A percentile compares a stretch with the other conserved stretches of the same genome.
Conservation (phyloP, 2,113 vertebrate species). For the Aplodontia rufa region DNA sequence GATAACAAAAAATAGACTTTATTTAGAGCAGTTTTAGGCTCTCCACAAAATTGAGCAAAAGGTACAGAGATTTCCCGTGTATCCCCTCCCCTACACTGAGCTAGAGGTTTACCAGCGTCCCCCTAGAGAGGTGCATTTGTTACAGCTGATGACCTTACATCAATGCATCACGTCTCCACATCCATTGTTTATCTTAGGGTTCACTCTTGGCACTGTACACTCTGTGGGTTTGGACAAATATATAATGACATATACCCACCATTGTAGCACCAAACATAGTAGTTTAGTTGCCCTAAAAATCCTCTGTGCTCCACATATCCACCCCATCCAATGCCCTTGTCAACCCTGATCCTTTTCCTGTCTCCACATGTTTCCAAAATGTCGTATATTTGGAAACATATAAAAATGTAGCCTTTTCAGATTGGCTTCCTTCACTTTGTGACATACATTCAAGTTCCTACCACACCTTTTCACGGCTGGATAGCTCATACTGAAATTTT, state of each 20-base stretch:
- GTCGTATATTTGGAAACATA: neutral
- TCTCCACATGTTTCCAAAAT: neutral
- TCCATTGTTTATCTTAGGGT: too few species aligned
- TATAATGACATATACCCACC: neutral
- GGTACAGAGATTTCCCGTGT: neutral
- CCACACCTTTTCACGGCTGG: neutral
- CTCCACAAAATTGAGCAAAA: neutral
- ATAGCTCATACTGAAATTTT: neutral
- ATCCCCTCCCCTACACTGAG: too few species aligned
- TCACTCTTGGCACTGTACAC: neutral
- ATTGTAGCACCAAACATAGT: neutral
- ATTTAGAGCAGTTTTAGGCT: neutral
- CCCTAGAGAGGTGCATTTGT: neutral
- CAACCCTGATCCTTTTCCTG: neutral
- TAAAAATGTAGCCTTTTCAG: neutral
- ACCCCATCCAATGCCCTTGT: neutral
- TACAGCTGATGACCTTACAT: neutral
- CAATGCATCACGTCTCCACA: too few species aligned
- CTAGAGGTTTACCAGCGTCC: too few species aligned
- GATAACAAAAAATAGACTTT: neutral
- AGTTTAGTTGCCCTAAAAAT: neutral
- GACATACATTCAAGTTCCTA: neutral
- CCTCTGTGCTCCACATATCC: neutral
- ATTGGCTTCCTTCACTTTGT: neutral
- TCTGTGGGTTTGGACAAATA: neutral